Conservation (phyloP, 2,888 invertebrate genomes). For the Chloroclystis v-ata region DNA sequence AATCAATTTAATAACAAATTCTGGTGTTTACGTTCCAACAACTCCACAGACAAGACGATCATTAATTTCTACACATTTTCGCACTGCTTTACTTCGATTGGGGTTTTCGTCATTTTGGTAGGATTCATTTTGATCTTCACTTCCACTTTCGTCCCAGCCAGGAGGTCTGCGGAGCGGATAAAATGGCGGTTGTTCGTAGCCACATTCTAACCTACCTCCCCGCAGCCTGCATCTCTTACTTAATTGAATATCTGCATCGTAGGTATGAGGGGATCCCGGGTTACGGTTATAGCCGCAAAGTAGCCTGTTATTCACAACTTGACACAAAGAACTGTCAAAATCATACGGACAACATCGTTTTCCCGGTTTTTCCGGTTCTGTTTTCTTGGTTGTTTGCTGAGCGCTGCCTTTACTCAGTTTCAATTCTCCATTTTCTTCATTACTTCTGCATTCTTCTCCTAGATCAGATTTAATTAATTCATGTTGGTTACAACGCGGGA, state of each 20-base stretch:
- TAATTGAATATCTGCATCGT: constrained; percentile 30
- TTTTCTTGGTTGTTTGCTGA: too few species aligned
- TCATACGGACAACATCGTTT: constrained; percentile 59
- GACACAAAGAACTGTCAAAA: constrained; percentile 50
- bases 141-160: constrained; percentile 11
- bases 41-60: constrained; percentile 46
- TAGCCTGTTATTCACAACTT: constrained; percentile 49
- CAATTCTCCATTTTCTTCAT: background rate
- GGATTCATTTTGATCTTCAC: background rate
- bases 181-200: constrained; percentile 50
- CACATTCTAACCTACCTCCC: constrained; percentile 59
- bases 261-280: constrained; percentile 35
- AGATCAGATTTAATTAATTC: background rate
- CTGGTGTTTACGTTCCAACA: background rate
- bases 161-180: constrained; percentile 36
- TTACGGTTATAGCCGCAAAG: constrained; percentile 60
- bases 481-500: background rate
- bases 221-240: constrained; percentile 51
- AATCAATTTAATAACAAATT: too few species aligned
- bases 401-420: background rate
- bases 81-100: background rate
- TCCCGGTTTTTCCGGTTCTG: constrained; percentile 16
- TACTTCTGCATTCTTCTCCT: background rate
- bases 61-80: constrained; percentile 44
- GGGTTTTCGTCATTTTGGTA: background rate